Base-by-base conservation (phyloP, 1,140 invertebrate species). In the Pseudomyrmex dendroicus region DNA sequence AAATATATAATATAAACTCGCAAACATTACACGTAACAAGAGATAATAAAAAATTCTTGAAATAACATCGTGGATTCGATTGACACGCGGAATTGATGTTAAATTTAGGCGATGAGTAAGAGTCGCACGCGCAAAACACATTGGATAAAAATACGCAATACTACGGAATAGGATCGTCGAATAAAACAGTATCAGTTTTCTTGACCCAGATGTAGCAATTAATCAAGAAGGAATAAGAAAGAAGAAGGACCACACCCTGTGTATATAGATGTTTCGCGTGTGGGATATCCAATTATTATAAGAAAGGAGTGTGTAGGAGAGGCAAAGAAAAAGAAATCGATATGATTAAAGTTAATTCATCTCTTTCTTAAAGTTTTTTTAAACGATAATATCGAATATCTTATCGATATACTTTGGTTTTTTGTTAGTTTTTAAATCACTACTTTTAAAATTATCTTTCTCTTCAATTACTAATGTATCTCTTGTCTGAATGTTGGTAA, bases 91-190 rank as follows among this genome's bases (percentile, higher is more conserved):
- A 25, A 70, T 82, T 57, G n/a, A 50, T 8, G 78, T 88, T 90
- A 89, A 90, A 89, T 88, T 88, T 89, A 89, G 85, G 17, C 82
- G 50, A 50, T 87, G 88, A 89, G 74, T 84, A 83, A 89, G 35
- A 35, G 80, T 50, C 8, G 67, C 59, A 56, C 54, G 63, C 35
- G 59, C 61, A 74, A 67, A 74, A 80, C 72, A 50, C 13, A 3
- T 1, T 17, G 46, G 25, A 78, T 68, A 84, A 85, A 85, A 86
- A 90, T 88, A 91, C 20, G 84, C 83, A 74, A 83, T 78, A 73
- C 72, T 22, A 66, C 22, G 84, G 56, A 80, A 88, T 83, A 70
- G 72, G 46, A 13, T 9, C 50, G 67, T 84, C 54, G 77, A 63
- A 85, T n/a, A 20, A 56, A 15, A 72, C 25, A 48, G 20, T 57